These are phyloP conservation scores for Halocaridina rubra DNA, from an alignment of 2,888 invertebrate species.

Conservation along the genomic window DNA sequence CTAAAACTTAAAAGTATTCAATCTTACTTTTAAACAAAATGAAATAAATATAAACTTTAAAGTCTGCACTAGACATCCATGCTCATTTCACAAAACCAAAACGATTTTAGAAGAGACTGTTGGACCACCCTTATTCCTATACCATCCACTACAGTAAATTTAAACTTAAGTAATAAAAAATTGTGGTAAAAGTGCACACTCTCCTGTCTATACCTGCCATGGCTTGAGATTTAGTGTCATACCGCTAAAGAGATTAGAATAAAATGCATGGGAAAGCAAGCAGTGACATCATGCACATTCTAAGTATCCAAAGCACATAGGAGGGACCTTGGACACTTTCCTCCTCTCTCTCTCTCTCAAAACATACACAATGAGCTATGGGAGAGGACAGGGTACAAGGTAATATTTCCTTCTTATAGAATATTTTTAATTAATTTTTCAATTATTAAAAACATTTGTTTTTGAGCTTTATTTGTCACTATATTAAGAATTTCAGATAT, in stretches of 20 bases:
- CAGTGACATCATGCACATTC: conserved; percentile 10
- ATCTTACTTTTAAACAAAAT: too few relatives aligned
- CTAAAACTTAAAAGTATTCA: too few relatives aligned
- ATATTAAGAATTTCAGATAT: too few relatives aligned
- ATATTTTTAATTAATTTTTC: too few relatives aligned
- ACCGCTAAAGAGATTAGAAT: not conserved
- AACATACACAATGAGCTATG: not conserved
- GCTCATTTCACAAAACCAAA: not conserved
- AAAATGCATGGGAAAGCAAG: not conserved
- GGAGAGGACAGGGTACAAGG: not conserved
- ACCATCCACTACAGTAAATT: not conserved
- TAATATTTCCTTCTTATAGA: too few relatives aligned
- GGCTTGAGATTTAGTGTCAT: not conserved
- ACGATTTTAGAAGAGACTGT: not conserved
- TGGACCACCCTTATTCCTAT: not conserved
- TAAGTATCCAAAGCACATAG: not conserved
- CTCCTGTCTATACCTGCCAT: too few relatives aligned
- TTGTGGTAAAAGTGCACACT: not conserved
- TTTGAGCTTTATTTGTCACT: too few relatives aligned
- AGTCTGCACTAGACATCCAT: not conserved
- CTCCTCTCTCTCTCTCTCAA: not conserved
- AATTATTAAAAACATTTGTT: too few relatives aligned
- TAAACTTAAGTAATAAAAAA: not conserved
- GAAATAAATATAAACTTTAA: too few relatives aligned
- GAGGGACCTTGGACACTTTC: not conserved